A percentile compares a stretch with the other conserved stretches of the same genome.
These are phyloP conservation scores for Pogonocherus hispidulus DNA, from an alignment of 2,888 invertebrate species.

Conservation along the genomic window DNA sequence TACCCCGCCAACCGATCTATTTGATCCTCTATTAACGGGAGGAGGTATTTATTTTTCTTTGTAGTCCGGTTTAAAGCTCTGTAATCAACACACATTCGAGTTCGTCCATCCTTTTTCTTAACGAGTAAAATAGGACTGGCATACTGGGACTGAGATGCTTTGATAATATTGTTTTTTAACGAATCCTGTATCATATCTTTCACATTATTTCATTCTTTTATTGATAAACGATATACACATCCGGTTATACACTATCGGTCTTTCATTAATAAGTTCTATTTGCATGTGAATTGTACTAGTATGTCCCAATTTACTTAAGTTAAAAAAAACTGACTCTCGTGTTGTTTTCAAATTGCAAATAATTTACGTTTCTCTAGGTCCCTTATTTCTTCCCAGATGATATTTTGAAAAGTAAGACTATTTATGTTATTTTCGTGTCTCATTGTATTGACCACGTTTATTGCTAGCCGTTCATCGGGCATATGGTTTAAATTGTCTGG, in stretches of 20 bases:
- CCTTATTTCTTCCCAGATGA: too few relatives aligned
- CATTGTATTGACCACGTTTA: neutral
- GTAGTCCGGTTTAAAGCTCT: neutral
- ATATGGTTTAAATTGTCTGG: neutral
- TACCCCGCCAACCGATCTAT: neutral
- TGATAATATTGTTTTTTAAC: neutral
- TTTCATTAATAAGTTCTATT: neutral
- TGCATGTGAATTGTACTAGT: neutral
- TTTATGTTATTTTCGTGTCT: too few relatives aligned
- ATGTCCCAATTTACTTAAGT: neutral
- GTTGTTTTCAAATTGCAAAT: neutral
- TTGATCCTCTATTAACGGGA: conserved; percentile 3
- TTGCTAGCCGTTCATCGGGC: neutral
- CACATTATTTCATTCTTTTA: neutral
- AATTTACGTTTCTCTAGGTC: too few relatives aligned
- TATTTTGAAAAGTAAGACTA: too few relatives aligned
- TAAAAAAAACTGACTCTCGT: too few relatives aligned
- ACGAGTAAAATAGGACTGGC: neutral
- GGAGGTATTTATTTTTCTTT: neutral
- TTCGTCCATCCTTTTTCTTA: neutral
- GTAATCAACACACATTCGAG: neutral
- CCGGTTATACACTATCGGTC: neutral
- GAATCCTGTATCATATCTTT: neutral
- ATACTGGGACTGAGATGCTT: neutral
- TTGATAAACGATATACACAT: neutral